Base-by-base conservation (phyloP, 2,888 invertebrate genomes). In the Candidula unifasciata region DNA sequence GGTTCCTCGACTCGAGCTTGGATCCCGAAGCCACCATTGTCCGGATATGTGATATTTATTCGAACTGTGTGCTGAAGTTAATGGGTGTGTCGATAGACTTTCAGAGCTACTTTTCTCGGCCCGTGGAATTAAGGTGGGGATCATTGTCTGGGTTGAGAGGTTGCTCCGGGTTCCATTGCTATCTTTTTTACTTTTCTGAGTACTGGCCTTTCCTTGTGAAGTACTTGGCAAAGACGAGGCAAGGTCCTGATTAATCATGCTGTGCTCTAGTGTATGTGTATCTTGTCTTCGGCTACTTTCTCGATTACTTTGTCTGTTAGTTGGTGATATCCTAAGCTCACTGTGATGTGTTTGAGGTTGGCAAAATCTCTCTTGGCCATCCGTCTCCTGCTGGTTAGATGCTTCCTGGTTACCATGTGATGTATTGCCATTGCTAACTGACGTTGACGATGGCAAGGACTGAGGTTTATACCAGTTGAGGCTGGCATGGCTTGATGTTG, bases 381-480 rank as follows among this genome's bases (percentile, higher is more conserved):
- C 3, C 2, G 60, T 13, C 21, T 60, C 60, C 27, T 69, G 69
- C 16, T 69, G 69, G 35, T 3, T n/a, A n/a, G 30, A 27, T n/a
- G 30, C 18, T n/a, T 66, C 66, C n/a, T 66, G 66, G n/a, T 66
- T 8, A 27, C n/a, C 66, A 66, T 30, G 37, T 2, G 33, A 8
- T 0, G 80, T 30, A 3, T 80, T 64, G n/a, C 76, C 73, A n/a
- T 74, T 76, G 76, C 33, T 74, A 8, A 74, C 52, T 8, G 82
- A 76, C 10, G 74, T 76, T 6, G 82, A 76, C 30, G 82, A 82
- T 1, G 82, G 33, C 57, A 82, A 16, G 6, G 82, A 82, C 76
- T 82, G 82, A 24, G 82, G 82, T 37, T 66, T 74, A 60, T 82
- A 82, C 82, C 82, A 82, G 66, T 82, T 74, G 8, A 82, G 54